phyloP scores from a whole-genome alignment of 2,113 vertebrate genomes.

The Podarcis cretensis region DNA sequence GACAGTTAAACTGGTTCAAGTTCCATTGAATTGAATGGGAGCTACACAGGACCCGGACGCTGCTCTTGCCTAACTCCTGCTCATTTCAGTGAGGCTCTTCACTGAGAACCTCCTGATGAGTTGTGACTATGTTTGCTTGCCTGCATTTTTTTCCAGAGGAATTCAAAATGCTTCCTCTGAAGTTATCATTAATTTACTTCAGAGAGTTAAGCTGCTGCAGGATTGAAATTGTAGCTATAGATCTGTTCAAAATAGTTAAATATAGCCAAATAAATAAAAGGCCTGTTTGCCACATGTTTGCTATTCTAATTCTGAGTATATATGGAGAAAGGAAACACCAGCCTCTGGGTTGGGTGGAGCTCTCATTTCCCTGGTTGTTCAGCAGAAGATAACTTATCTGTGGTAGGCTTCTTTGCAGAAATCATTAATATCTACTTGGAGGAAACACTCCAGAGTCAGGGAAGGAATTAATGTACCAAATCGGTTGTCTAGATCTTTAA shows the following conservation, averaged over 20 bases:
- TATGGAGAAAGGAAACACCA: slow-evolving; percentile 30
- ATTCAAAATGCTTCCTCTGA: background rate
- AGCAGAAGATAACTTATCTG: slow-evolving; percentile 78
- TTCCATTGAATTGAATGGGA: background rate
- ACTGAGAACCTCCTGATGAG: background rate
- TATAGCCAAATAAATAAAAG: background rate
- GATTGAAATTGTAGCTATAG: background rate
- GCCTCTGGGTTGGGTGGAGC: slow-evolving; percentile 41
- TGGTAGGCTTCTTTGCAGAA: slow-evolving; percentile 63
- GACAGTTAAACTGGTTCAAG: background rate
- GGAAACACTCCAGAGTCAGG: slow-evolving; percentile 42
- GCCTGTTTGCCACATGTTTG: background rate
- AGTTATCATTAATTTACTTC: background rate
- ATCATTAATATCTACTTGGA: slow-evolving; percentile 69
- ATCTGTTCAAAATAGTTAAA: background rate
- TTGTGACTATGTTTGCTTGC: background rate
- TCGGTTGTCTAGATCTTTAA: slow-evolving; percentile 43
- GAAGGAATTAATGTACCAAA: slow-evolving; percentile 45
- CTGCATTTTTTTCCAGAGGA: background rate
- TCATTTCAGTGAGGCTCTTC: background rate
- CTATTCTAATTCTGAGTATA: slow-evolving; percentile 38
- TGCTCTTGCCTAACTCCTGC: background rate
- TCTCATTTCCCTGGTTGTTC: slow-evolving; percentile 66
- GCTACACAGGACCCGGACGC: background rate
- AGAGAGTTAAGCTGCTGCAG: background rate